Percentiles rank a stretch among this genome's conserved stretches.
Conservation (phyloP, 2,888 invertebrate genomes). For the Dysmachus trigonus region DNA sequence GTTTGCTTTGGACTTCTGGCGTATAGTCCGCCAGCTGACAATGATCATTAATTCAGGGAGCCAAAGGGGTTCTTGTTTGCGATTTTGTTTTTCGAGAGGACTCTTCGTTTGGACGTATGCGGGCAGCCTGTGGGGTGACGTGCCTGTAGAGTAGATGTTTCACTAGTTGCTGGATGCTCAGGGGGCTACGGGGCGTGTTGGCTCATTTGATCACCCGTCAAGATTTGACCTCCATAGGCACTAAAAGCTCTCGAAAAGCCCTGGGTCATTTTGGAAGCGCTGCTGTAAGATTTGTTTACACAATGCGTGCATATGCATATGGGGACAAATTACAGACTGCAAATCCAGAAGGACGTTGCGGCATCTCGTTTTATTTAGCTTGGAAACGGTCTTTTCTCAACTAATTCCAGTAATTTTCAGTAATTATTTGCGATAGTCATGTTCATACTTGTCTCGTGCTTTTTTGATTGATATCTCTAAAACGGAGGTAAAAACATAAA, state of each 20-base stretch:
- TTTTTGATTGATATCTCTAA: too few relatives aligned
- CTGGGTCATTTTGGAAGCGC: not conserved
- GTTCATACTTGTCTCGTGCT: too few relatives aligned
- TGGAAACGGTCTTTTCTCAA: too few relatives aligned
- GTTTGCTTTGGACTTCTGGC: not conserved
- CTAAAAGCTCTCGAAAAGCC: not conserved
- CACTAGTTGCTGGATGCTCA: too few relatives aligned
- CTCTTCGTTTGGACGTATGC: not conserved
- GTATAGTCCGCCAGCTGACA: not conserved
- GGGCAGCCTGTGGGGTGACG: not conserved
- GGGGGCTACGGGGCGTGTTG: not conserved
- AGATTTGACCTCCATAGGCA: not conserved
- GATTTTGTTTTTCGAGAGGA: not conserved
- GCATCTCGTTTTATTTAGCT: not conserved
- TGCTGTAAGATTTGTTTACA: not conserved
- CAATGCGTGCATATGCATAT: constrained; percentile 3
- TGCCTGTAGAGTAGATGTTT: not conserved
- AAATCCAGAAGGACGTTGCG: not conserved
- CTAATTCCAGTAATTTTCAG: not conserved
- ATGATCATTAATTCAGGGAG: not conserved
- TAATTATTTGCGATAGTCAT: too few relatives aligned
- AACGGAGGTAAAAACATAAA: too few relatives aligned
- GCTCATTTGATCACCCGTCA: not conserved
- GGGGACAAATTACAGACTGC: not conserved
- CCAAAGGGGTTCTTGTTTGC: not conserved